Percentiles rank a stretch among this genome's conserved stretches.
These are phyloP conservation scores for Tiphia femorata DNA, from an alignment of 2,888 invertebrate species.

Conservation along the genomic window DNA sequence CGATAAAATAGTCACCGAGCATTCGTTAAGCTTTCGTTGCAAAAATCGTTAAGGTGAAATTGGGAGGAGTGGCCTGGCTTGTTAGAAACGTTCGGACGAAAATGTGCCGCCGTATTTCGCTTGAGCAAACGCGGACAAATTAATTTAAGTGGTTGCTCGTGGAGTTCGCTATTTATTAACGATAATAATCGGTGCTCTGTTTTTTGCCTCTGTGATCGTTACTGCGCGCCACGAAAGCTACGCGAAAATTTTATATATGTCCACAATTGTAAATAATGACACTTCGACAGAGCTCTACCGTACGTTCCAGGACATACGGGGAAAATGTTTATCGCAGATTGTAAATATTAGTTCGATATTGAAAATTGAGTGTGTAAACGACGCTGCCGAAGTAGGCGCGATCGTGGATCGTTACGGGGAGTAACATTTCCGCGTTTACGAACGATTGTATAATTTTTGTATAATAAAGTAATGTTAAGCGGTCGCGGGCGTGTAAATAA, in stretches of 20 bases:
- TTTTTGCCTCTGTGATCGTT: slow-evolving; percentile 45
- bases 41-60: not conserved
- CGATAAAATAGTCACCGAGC: not conserved
- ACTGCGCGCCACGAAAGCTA: slow-evolving; percentile 24
- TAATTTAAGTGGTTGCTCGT: not conserved
- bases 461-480: not conserved
- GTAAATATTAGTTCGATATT: not conserved
- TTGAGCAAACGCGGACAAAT: no score
- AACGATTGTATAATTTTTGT: not conserved
- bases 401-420: no score
- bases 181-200: slow-evolving; percentile 34
- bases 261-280: not conserved
- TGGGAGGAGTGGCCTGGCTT: not conserved
- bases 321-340: not conserved
- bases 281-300: not conserved
- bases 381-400: no score
- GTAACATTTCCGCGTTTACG: no score
- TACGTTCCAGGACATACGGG: not conserved
- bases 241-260: slow-evolving; percentile 13
- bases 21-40: not conserved
- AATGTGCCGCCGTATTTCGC: no score
- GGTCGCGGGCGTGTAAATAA: not conserved
- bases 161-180: not conserved
- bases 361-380: not conserved
- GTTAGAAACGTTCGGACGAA: no score